Base-by-base conservation (phyloP, 2,797 vertebrate genomes). In the Neomorphus geoffroyi region DNA sequence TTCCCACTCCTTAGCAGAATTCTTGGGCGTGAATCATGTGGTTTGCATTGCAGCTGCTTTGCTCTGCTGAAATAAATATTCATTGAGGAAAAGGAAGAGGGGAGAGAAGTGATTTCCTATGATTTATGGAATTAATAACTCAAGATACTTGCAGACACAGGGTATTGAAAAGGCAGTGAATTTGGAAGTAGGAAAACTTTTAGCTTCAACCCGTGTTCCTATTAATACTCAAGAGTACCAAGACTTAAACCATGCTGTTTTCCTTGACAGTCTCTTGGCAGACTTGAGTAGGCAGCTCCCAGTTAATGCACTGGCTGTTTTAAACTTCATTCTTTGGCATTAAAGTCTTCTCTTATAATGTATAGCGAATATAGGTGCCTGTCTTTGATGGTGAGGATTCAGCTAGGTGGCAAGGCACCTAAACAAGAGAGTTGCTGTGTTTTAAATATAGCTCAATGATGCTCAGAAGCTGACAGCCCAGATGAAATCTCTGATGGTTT, bases 291-390 rank as follows among this genome's bases (percentile, higher is more conserved):
- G 84, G 87, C 87, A 93, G 89, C 94, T 94, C 91, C 89, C 79
- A 90, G 39, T 91, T 88, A 91, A 92, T 94, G 94, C 87, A 91
- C 89, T 93, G 95, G 79, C 89, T 96, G 91, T 90, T 96, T 87
- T 78, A 88, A 90, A 69, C 12, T 0, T 74, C 2, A 3, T 72
- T 90, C 73, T 94, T 75, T 75, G 91, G 70, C 80, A 75, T 72
- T 72, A 11, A 57, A 88, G 57, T 72, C 62, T 90, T 94, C 69
- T 78, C 19, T 80, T 37, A 10, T 2, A 12, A 46, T 27, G 18
- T 37, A 8, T 18, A 43, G 51, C 5, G 24, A 85, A 23, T 41
- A 16, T 50, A 82, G 18, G 60, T 75, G 72, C 26, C 32, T 71
- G 64, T 54, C 67, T 85, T 12, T 15, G 62, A 30, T 45, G 48